Evolutionary conservation across 2,113 vertebrate genomes (phyloP).

Genomic region (Dicaeum eximium): DNA sequence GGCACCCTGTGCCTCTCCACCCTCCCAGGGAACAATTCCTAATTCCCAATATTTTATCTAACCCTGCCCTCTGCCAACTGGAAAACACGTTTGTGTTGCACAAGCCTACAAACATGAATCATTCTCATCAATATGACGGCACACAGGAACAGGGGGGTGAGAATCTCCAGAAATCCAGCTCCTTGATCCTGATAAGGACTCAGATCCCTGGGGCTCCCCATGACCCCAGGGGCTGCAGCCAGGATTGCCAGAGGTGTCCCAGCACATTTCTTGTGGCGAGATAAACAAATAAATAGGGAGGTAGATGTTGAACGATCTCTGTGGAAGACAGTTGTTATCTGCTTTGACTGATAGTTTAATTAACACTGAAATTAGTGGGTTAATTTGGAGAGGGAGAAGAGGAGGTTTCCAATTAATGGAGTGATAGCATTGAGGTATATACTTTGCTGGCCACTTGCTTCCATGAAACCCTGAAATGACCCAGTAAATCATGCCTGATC

Average conservation of each 20-base stretch:
- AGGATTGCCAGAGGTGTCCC: not conserved
- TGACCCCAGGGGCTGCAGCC: not conserved
- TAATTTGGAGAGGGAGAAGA: not conserved
- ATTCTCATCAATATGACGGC: accelerated
- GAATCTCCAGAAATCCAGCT: not conserved
- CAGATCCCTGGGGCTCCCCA: accelerated
- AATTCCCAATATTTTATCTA: not conserved
- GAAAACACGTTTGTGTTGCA: not conserved
- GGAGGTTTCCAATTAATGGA: not conserved
- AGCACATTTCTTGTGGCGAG: accelerated
- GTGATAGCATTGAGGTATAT: not conserved
- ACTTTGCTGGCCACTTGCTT: not conserved
- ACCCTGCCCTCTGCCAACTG: not conserved
- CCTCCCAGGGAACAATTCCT: accelerated
- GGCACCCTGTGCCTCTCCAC: not conserved
- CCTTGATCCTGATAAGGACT: accelerated
- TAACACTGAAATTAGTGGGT: not conserved
- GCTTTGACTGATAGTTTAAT: not conserved
- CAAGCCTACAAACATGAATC: not conserved
- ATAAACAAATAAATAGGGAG: not conserved
- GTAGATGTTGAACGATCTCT: not conserved
- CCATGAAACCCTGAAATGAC: not conserved
- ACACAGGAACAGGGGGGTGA: not conserved
- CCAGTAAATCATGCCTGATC: not conserved
- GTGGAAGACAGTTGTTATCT: not conserved